Conservation (phyloP, 2,888 invertebrate species). For the Nomada ferruginata region DNA sequence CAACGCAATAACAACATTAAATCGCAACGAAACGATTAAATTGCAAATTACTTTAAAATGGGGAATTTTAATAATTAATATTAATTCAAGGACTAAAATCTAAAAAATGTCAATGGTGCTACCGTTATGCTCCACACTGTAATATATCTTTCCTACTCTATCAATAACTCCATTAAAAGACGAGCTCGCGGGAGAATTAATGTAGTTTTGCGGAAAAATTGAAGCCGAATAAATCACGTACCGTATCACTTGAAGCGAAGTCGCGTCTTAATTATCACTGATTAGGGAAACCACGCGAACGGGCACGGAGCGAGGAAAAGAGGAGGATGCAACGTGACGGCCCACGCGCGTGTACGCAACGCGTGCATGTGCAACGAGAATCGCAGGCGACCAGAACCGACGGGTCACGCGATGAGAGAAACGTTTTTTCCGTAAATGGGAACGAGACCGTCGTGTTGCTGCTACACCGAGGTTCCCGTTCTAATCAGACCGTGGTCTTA, state of each 20-base stretch:
- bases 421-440: conserved; percentile 58
- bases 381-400: conserved; percentile 26
- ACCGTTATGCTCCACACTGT: too few relatives aligned
- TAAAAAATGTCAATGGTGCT: too few relatives aligned
- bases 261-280: conserved; percentile 12
- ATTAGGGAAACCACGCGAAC: conserved; percentile 18
- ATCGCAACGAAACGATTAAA: too few relatives aligned
- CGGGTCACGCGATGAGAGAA: conserved; percentile 59
- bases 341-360: conserved; percentile 34
- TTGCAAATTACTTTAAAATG: too few relatives aligned
- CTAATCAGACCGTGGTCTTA: conserved; percentile 67
- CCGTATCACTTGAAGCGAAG: background rate
- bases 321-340: background rate
- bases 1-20: too few relatives aligned
- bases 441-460: conserved; percentile 55
- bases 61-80: too few relatives aligned
- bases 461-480: conserved; percentile 50
- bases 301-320: background rate
- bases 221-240: background rate
- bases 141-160: too few relatives aligned
- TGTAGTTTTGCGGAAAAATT: background rate
- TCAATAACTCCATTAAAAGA: too few relatives aligned
- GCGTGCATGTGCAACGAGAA: conserved; percentile 43
- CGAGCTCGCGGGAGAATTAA: too few relatives aligned
- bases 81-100: too few relatives aligned